Evolutionary conservation across 1,140 invertebrate genomes (phyloP).

Genomic region (Meloidogyne chitwoodi): DNA sequence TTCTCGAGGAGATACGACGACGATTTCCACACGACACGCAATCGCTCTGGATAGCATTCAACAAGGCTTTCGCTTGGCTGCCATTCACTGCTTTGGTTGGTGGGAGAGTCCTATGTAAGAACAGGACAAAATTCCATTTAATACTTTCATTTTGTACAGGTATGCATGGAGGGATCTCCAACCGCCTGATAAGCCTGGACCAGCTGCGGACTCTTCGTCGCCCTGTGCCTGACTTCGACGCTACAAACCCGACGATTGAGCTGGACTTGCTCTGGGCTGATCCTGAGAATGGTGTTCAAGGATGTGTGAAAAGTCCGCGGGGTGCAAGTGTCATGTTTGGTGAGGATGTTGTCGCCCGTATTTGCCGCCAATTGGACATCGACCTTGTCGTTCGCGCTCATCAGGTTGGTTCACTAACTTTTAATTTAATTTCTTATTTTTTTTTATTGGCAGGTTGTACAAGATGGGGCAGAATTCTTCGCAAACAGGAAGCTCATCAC

Average conservation of each 20-base stretch:
- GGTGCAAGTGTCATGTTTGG: constrained; percentile 11
- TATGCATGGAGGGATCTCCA: constrained; percentile 74
- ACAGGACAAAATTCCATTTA: not conserved
- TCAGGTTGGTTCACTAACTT: not conserved
- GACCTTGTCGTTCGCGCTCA: constrained; percentile 13
- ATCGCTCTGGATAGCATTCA: constrained; percentile 53
- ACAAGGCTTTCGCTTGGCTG: constrained; percentile 61
- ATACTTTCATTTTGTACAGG: not conserved
- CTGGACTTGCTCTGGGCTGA: constrained; percentile 30
- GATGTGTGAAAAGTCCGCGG: not conserved
- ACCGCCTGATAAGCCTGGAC: constrained; percentile 67
- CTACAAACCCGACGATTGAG: constrained; percentile 23
- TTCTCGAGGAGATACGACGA: constrained; percentile 24
- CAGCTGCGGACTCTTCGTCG: constrained; percentile 59
- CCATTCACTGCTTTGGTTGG: constrained; percentile 75
- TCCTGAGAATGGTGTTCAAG: not conserved
- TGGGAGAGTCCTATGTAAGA: constrained; percentile 49
- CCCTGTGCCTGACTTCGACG: constrained; percentile 61
- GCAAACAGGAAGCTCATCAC: constrained; percentile 80
- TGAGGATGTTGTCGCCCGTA: not conserved
- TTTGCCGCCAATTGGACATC: constrained; percentile 1
- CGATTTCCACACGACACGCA: not conserved
- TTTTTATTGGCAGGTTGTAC: constrained; percentile 62
- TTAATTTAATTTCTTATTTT: not conserved
- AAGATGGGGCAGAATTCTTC: constrained; percentile 97